A percentile compares a stretch with the other conserved stretches of the same genome.
Evolutionary conservation across 2,888 invertebrate genomes (phyloP).

Genomic region (Notodonta ziczac): DNA sequence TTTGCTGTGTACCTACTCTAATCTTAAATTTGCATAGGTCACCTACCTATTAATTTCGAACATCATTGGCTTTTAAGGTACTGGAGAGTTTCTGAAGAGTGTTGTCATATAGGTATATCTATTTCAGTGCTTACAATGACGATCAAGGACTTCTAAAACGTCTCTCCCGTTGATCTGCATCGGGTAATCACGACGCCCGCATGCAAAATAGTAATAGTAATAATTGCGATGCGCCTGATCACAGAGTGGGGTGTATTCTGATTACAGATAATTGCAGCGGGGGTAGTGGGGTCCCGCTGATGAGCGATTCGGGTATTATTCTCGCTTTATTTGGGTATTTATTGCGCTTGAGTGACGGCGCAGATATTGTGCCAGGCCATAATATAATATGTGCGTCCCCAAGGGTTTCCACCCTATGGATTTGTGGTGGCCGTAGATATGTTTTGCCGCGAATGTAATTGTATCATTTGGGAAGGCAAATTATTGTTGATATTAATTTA

Average conservation of each 20-base stretch:
- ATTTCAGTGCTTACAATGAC: not conserved
- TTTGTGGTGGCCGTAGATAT: conserved; percentile 38
- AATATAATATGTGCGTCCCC: conserved; percentile 64
- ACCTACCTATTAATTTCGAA: no score
- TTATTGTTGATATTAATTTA: not conserved
- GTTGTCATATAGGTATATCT: no score
- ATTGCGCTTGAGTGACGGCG: conserved; percentile 84
- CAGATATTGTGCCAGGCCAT: conserved; percentile 78
- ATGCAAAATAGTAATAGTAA: conserved; percentile 61
- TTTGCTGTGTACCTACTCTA: no score
- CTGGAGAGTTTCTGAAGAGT: no score
- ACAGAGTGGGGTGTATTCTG: conserved; percentile 59
- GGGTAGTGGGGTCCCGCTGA: conserved; percentile 71
- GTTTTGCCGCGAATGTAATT: conserved; percentile 27
- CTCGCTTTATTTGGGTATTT: conserved; percentile 88
- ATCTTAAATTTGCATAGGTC: no score
- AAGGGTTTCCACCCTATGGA: conserved; percentile 64
- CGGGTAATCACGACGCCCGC: conserved; percentile 53
- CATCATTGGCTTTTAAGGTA: no score
- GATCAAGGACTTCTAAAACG: not conserved
- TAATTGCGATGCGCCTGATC: conserved; percentile 58
- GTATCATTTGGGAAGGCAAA: conserved; percentile 32
- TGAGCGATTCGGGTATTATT: conserved; percentile 87
- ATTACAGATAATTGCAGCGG: conserved; percentile 82
- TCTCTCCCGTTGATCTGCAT: conserved; percentile 25